Evolutionary conservation across 2,888 invertebrate species (phyloP), one percentile per base, ranked within the genome.

Genomic region (Amphipoea lucens): DNA sequence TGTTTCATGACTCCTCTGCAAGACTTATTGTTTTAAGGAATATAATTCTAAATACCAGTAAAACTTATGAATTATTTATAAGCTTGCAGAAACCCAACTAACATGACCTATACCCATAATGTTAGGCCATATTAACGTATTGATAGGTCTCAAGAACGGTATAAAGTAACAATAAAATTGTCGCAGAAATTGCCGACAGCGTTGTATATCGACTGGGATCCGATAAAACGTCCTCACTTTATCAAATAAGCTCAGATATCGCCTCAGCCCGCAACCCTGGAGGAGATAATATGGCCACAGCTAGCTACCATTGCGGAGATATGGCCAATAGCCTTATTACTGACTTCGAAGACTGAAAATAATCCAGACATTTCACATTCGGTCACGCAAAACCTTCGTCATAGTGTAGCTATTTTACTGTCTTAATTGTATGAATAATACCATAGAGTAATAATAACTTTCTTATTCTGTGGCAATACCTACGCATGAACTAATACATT

Each of bases 211-310:
- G 83, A 83, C 82, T 74, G 82, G 75, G 73, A 68, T 60, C 71
- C 79, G 76, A 89, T 88, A 86, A 88, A 83, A 76, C 78, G 67
- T 62, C 71, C 76, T 79, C 45, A 76, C 70, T 87, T 86, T 77
- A 85, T 86, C 78, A 83, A 90, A 86, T 80, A 87, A 85, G 67
- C 81, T 82, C 65, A 65, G 78, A 85, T 85, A 85, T 83, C 70
- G 72, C 74, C 75, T 60, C 76, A 79, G n/a, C 60, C 81, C 72
- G 51, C 73, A 69, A 73, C 69, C 85, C 79, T 65, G 72, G 57
- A 23, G 68, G 14, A 63, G 78, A 60, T 60, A 60, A 85, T 85
- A 83, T 83, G 68, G 72, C 74, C 75, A 60, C 74, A 79, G n/a
- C 62, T 79, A 71, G 54, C 72, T 68, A 73, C 71, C 85, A 79